These are phyloP conservation scores for Donacobius atricapilla DNA, from an alignment of 2,113 vertebrate species.

Conservation along the genomic window DNA sequence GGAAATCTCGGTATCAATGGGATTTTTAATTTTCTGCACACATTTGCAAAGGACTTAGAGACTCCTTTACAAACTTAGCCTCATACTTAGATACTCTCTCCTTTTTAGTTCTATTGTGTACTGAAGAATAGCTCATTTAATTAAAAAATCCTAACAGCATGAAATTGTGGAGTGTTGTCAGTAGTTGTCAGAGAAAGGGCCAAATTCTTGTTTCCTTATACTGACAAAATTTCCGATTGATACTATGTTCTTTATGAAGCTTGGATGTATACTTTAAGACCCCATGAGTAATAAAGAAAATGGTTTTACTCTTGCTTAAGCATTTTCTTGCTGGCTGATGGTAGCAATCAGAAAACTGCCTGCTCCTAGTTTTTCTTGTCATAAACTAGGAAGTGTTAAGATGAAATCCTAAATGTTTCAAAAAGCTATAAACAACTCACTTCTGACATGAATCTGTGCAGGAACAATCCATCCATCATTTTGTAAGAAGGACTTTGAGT, in stretches of 20 bases:
- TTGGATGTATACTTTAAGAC: neutral
- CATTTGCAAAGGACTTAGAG: neutral
- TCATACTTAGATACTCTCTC: neutral
- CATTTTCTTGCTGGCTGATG: neutral
- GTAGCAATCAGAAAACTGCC: neutral
- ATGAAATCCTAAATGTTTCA: neutral
- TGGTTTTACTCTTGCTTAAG: neutral
- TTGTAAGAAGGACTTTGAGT: neutral
- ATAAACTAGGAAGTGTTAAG: neutral
- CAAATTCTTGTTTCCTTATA: neutral
- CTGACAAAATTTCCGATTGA: neutral
- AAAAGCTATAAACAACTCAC: neutral
- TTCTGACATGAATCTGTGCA: neutral
- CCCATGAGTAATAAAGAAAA: neutral
- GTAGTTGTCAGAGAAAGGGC: neutral
- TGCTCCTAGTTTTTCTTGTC: neutral
- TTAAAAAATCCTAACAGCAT: neutral
- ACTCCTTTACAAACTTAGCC: neutral
- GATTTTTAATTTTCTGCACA: neutral
- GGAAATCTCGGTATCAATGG: neutral
- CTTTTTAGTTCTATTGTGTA: neutral
- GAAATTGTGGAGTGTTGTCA: neutral
- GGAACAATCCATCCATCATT: neutral
- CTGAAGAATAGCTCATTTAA: neutral
- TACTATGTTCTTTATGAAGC: neutral